Evolutionary conservation across 1,140 invertebrate genomes (phyloP).

Genomic region (Leptoteleia sp.): DNA sequence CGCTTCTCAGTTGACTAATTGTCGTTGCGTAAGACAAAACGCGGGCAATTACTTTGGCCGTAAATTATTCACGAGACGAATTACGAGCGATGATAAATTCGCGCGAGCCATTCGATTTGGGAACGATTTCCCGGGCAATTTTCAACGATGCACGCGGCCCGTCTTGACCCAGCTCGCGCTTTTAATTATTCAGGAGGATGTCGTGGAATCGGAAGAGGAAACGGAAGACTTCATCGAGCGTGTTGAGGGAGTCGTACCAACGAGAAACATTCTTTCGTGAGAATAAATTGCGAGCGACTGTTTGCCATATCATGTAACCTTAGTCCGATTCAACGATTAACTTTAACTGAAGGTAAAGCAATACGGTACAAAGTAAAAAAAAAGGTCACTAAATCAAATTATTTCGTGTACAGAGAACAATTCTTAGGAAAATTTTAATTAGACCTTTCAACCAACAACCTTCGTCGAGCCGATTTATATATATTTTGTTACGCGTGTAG

Average conservation of each 20-base stretch:
- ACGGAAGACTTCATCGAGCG: conserved; percentile 61
- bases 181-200: conserved; percentile 54
- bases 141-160: too few relatives aligned
- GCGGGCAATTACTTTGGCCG: conserved; percentile 17
- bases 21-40: conserved; percentile 32
- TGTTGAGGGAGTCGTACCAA: conserved; percentile 53
- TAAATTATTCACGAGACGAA: conserved; percentile 6
- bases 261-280: conserved; percentile 54
- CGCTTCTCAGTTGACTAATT: conserved; percentile 40
- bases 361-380: too few relatives aligned
- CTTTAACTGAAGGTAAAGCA: conserved; percentile 20
- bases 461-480: too few relatives aligned
- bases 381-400: too few relatives aligned
- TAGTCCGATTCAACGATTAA: conserved; percentile 36
- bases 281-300: conserved; percentile 48
- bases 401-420: too few relatives aligned
- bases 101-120: too few relatives aligned
- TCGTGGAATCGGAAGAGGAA: conserved; percentile 65
- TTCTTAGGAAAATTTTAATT: too few relatives aligned
- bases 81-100: too few relatives aligned
- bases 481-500: too few relatives aligned
- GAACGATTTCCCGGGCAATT: too few relatives aligned
- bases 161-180: conserved; percentile 6
- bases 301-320: conserved; percentile 41
- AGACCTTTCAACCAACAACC: conserved; percentile 1